phyloP scores from a whole-genome alignment of 2,888 invertebrate species.

The Sepiola atlantica region DNA sequence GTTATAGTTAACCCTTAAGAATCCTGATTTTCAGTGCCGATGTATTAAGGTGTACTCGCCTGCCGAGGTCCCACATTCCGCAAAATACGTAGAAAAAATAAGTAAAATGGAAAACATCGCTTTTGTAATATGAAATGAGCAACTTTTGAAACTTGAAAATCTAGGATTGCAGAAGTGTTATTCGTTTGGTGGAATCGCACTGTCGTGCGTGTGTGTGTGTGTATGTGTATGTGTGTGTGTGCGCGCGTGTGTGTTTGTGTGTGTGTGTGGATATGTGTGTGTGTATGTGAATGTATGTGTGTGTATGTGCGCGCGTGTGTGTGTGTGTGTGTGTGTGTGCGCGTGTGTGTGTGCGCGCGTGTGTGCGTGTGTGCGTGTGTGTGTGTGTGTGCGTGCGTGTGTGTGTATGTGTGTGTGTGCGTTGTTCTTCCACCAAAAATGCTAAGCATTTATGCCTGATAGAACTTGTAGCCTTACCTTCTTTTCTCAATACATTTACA shows the following conservation, averaged over 20 bases:
- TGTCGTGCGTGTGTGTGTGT: neutral
- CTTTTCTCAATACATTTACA: too few species aligned
- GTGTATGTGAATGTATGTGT: neutral
- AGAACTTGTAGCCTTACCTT: too few species aligned
- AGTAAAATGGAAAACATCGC: too few species aligned
- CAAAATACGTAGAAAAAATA: too few species aligned
- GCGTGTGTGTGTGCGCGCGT: neutral
- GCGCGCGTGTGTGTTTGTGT: neutral
- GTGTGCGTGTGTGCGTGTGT: neutral
- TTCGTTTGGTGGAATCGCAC: neutral
- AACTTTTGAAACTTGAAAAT: too few species aligned
- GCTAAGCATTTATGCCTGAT: too few species aligned
- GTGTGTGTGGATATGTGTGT: neutral
- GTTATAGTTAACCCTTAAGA: too few species aligned
- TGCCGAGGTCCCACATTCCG: too few species aligned
- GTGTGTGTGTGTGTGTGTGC: neutral
- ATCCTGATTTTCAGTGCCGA: too few species aligned
- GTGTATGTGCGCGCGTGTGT: neutral
- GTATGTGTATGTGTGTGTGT: neutral
- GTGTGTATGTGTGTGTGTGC: neutral
- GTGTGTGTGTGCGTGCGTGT: neutral
- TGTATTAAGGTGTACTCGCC: too few species aligned
- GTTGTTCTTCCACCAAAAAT: neutral
- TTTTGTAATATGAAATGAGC: too few species aligned
- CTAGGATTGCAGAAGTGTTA: too few species aligned